phyloP scores from a whole-genome alignment of 2,797 vertebrate species.

The Psittacula derbiana region DNA sequence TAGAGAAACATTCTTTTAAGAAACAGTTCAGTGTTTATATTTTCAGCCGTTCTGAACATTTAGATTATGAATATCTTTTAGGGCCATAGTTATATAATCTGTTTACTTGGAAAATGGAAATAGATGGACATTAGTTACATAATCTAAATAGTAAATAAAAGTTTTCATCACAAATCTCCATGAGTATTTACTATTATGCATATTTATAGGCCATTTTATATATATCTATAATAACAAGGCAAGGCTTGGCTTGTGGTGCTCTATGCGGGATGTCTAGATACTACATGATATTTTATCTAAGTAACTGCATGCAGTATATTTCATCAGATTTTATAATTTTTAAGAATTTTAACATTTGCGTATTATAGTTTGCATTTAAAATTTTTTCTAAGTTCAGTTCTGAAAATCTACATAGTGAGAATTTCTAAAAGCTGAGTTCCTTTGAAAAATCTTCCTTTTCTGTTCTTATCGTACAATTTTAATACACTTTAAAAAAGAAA shows the following conservation, averaged over 20 bases:
- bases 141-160: constrained; percentile 44
- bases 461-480: not conserved
- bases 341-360: not conserved
- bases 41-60: constrained; percentile 32
- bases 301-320: not conserved
- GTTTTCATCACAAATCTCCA: not conserved
- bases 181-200: not conserved
- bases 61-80: constrained; percentile 48
- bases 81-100: constrained; percentile 54
- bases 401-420: not conserved
- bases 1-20: not conserved
- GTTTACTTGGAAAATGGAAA: constrained; percentile 64
- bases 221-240: not conserved
- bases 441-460: not conserved
- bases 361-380: not conserved
- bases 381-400: not conserved
- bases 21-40: not conserved
- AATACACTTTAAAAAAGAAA: not conserved
- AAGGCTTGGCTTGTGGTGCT: not conserved
- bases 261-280: not conserved
- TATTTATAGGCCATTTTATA: not conserved
- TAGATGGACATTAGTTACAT: constrained; percentile 51
- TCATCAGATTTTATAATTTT: not conserved
- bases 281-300: not conserved
- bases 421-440: not conserved